phyloP scores from a whole-genome alignment of 2,113 vertebrate species.

The Pandion haliaetus region DNA sequence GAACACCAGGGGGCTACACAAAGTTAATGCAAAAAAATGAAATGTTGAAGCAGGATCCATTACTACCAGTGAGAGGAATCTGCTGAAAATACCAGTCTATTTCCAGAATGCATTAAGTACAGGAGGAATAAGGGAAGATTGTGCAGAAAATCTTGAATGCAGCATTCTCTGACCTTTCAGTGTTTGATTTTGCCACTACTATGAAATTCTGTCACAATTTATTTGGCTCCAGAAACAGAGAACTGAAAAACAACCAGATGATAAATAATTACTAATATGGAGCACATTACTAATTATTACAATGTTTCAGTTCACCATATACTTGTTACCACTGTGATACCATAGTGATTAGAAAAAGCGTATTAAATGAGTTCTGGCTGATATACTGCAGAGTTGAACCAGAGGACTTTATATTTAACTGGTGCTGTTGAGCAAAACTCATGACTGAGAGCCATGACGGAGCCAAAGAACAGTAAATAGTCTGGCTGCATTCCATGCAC shows the following conservation, averaged over 20 bases:
- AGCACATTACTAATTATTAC: background rate
- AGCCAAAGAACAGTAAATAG: background rate
- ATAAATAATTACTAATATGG: background rate
- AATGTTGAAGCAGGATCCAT: background rate
- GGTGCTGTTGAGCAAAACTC: background rate
- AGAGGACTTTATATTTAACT: background rate
- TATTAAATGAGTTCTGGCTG: background rate
- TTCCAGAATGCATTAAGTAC: background rate
- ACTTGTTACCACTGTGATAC: background rate
- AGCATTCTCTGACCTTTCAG: background rate
- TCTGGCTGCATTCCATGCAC: background rate
- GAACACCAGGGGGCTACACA: background rate
- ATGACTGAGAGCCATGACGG: background rate
- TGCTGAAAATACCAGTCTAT: background rate
- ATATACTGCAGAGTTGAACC: background rate
- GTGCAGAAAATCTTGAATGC: background rate
- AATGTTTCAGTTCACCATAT: background rate
- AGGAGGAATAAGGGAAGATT: background rate
- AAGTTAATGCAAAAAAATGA: background rate
- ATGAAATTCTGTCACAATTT: background rate
- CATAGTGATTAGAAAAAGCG: background rate
- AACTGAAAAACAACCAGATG: background rate
- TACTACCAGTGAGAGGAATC: background rate
- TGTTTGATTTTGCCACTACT: background rate
- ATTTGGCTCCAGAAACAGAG: background rate